Base-by-base conservation (phyloP, 1,140 invertebrate species). In the Zophobas morio region DNA sequence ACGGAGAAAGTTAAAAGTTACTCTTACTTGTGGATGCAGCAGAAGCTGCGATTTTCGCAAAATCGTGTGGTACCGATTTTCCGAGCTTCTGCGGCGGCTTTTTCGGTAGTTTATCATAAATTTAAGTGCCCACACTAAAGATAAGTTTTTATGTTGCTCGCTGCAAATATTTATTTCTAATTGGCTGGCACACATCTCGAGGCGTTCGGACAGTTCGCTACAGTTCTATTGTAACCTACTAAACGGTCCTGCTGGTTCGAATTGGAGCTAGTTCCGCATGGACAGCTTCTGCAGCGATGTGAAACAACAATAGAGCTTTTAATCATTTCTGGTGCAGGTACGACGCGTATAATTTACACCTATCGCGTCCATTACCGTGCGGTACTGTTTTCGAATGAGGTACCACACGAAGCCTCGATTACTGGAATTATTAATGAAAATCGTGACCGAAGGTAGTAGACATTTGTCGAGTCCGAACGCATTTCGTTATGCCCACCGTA, bases 281-380 rank as follows among this genome's bases (percentile, higher is more conserved):
- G 60, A 39, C 20, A 39, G 36, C 33, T 57, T 8, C 39, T 32
- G 20, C 40, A 39, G 60, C 60, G 60, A 66, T 6, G 6, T 51
- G 49, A 51, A 51, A 51, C 49, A 66, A 66, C 60, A 66, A 66
- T 42, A 32, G 60, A 46, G 39, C 60, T 66, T 66, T 66, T 42
- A 66, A 66, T 66, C 60, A 66, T 40, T 66, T 66, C 60, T 51
- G 49, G 4, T 4, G 49, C 4, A 20, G 20, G 4, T 51, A 51
- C 49, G 8, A 8, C 49, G 49, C 49, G 20, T 20, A 6, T 51
- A 51, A 51, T 51, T 6, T 51, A 51, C 49, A 51, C 49, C 49
- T 51, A 51, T 51, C 49, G 49, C 20, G 49, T 51, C 49, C n/a
- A 51, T 51, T 51, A 51, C 6, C 6, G 49, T 51, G n/a, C 49